Evolutionary conservation across 2,797 vertebrate species (phyloP), one percentile per base, ranked within the genome.

Genomic region (Lerista edwardsae): DNA sequence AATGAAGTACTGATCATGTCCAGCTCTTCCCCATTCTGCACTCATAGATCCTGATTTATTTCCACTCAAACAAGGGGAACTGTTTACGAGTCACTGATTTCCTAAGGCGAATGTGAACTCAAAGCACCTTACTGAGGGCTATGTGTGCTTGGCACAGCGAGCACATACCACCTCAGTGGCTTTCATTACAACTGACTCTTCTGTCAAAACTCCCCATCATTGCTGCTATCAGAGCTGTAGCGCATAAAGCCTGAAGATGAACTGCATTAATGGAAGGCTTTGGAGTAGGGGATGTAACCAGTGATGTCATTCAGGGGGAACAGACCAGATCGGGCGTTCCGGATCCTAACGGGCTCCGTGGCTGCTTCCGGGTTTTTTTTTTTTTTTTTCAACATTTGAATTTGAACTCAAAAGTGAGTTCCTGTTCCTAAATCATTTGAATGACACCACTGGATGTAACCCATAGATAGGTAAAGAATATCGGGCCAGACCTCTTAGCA

Each of bases 1-100:
- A 84, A 84, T 44, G 74, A 77, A 84, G 34, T 68, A 21, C 41
- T 23, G 64, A 68, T 68, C 82, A 83, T 57, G 61, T 76, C 23
- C 19, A 23, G 27, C 64, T 31, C 64, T 41, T 68, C 36, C 64
- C 41, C 36, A 4, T 59, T 59, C 44, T 31, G 47, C 51, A 23
- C 51, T 76, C 67, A 36, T 55, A 34, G 57, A 29, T 64, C 57
- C 75, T 64, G 55, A 76, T 76, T 75, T 71, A 1, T 81, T 23
- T 73, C 87, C 77, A 36, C 19, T 11, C 55, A 21, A 31, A 77
- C 71, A 11, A 5, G 80, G 1, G 7, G 17, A 75, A 23, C 44
- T 23, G 23, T 25, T 31, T 31, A 57, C 3, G 47, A n/a, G 73
- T 62, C 11, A 15, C 0, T 80, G 84, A 29, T 55, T 74, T 67